phyloP scores from a whole-genome alignment of 1,140 invertebrate genomes.

The Hestina assimilis region DNA sequence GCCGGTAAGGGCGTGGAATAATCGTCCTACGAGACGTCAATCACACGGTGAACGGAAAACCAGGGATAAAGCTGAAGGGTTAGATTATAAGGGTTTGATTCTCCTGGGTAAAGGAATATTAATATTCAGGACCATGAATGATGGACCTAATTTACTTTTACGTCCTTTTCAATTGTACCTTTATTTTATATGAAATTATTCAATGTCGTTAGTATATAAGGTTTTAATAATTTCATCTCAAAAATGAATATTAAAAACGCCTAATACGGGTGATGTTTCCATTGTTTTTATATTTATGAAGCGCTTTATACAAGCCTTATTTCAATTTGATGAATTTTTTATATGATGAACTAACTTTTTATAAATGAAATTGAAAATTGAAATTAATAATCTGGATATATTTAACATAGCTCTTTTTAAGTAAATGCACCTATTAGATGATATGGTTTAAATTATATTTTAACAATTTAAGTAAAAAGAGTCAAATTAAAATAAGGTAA shows the following conservation, averaged over 20 bases:
- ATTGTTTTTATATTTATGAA: slow-evolving; percentile 27
- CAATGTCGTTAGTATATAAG: not conserved
- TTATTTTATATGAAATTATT: not conserved
- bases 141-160: slow-evolving; percentile 61
- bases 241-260: not conserved
- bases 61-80: slow-evolving; percentile 67
- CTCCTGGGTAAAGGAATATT: slow-evolving; percentile 58
- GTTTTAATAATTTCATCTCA: not conserved
- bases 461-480: no score
- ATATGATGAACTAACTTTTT: slow-evolving; percentile 31
- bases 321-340: slow-evolving; percentile 35
- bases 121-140: slow-evolving; percentile 61
- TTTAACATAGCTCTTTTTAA: not conserved
- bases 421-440: not conserved
- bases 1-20: slow-evolving; percentile 40
- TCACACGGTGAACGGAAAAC: slow-evolving; percentile 50
- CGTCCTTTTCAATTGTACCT: slow-evolving; percentile 48
- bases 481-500: no score
- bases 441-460: no score
- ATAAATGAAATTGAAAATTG: slow-evolving; percentile 22
- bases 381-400: slow-evolving; percentile 1
- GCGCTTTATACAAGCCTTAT: slow-evolving; percentile 28
- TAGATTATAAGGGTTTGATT: slow-evolving; percentile 72
- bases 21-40: slow-evolving; percentile 57
- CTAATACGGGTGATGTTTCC: slow-evolving; percentile 6